Evolutionary conservation across 2,797 vertebrate species (phyloP).

Genomic region (Bradypodion ventrale): DNA sequence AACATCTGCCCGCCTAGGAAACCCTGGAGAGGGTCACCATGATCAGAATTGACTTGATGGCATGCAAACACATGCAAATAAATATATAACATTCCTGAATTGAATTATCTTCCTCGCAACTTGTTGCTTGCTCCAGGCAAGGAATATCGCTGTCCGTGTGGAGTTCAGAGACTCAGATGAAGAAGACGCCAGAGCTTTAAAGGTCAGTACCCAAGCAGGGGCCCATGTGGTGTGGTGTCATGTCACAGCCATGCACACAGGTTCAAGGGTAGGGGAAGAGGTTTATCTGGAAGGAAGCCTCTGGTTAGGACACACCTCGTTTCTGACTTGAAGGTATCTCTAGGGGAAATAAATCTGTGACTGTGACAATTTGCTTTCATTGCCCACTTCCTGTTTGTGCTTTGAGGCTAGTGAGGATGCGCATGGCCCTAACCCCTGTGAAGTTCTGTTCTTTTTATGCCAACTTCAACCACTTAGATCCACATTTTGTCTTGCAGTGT

Average conservation of each 20-base stretch:
- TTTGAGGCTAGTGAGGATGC: not conserved
- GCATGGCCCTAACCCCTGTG: not conserved
- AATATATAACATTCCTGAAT: not conserved
- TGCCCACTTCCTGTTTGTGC: too few relatives aligned
- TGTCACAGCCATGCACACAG: too few relatives aligned
- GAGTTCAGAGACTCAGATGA: slow-evolving; percentile 95
- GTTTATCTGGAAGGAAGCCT: not conserved
- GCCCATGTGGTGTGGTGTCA: too few relatives aligned
- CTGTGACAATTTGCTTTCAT: not conserved
- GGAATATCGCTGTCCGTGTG: slow-evolving; percentile 91
- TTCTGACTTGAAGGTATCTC: too few relatives aligned
- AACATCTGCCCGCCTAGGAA: too few relatives aligned
- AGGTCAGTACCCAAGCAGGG: slow-evolving; percentile 78
- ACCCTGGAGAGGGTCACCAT: too few relatives aligned
- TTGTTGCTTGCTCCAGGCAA: slow-evolving; percentile 78
- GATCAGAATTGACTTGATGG: too few relatives aligned
- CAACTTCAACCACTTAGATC: not conserved
- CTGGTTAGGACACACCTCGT: too few relatives aligned
- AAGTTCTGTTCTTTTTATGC: not conserved
- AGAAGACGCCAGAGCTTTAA: slow-evolving; percentile 79
- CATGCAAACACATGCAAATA: too few relatives aligned
- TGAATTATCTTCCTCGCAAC: not conserved
- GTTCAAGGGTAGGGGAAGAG: not conserved
- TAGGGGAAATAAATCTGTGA: too few relatives aligned
- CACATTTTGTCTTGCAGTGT: slow-evolving; percentile 80